Base-by-base conservation (phyloP, 2,888 invertebrate species). In the Xiphydria camelus region DNA sequence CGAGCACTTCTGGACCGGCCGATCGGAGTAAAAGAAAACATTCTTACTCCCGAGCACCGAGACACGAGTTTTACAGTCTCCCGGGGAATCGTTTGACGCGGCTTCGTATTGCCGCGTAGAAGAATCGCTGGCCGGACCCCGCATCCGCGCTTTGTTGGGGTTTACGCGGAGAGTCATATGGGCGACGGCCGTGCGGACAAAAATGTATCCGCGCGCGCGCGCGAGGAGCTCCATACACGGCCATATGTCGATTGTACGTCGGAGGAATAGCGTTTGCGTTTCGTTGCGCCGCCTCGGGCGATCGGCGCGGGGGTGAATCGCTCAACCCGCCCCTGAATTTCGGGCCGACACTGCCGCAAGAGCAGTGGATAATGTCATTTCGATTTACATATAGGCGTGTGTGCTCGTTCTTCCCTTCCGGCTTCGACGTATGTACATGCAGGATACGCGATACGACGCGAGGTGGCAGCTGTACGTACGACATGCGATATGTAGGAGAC, bases 291-390 rank as follows among this genome's bases (percentile, higher is more conserved):
- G 64, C 66, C 62, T 49, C 44, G 39, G 62, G 68, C 68, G 68
- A 63, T 61, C 59, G 55, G 59, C 61, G 57, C 55, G 49, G 53
- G 53, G 59, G 55, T 50, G 61, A 57, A 57, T 56, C 56, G 57
- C 59, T 67, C 62, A 62, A 59, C 51, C 26, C 62, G 59, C 57
- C 57, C 60, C 62, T 61, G 59, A 64, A 68, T 67, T 68, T 64
- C 54, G 54, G 51, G 57, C 62, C 50, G 12, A 15, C 12, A 14
- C 29, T 29, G 12, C 15, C 14, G 12, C 29, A 12, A 29, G 62
- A 64, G 64, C 64, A 55, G 57, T 53, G 62, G 61, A 61, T 67
- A 67, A 67, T 64, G 62, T 58, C 61, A 66, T 67, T 67, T 61
- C 57, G 61, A 66, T 68, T 67, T 66, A 61, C 67, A 61, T 62